Evolutionary conservation across 2,113 vertebrate genomes (phyloP), one percentile per base, ranked within the genome.

Genomic region (Mus spicilegus): DNA sequence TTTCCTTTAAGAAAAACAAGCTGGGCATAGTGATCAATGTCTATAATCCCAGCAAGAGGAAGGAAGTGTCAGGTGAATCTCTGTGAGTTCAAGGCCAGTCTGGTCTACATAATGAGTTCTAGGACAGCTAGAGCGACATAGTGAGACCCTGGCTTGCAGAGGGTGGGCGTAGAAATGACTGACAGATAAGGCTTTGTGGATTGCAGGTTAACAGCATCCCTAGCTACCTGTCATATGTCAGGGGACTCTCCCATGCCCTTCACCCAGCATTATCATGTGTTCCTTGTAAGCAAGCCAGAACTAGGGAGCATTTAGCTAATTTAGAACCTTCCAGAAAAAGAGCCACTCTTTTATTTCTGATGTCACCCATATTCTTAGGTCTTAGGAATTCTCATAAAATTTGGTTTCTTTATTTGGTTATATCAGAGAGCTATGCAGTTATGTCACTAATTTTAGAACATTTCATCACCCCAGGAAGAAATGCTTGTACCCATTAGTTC

Each of bases 361-460:
- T 70, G 81, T 92, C 73, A 61, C 61, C 88, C 69, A 0, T 54
- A 30, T 51, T 89, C 90, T 54, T 84, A 54, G 65, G 80, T 63
- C 46, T 88, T 56, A 77, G 46, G 28, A 80, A 42, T 90, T 90
- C 80, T 69, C 39, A 63, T 24, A 69, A 51, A 87, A 67, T 54
- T 89, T 91, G 56, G 67, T 39, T 95, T 91, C 30, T 91, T 56
- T 58, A 11, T 92, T 84, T 89, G 46, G 65, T 87, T 78, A 26
- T 54, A 22, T 91, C 33, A 42, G 90, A 75, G 49, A 88, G n/a
- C 20, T 46, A 0, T 36, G 46, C 36, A 86, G 1, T 72, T 46
- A n/a, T 39, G 61, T 20, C 58, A 72, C 51, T 92, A 88, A 58
- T 90, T 95, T 95, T 80, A 90, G 85, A 92, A 70, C 61, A 90